Evolutionary conservation across 2,888 invertebrate genomes (phyloP).

Genomic region (Criorhina ranunculi): DNA sequence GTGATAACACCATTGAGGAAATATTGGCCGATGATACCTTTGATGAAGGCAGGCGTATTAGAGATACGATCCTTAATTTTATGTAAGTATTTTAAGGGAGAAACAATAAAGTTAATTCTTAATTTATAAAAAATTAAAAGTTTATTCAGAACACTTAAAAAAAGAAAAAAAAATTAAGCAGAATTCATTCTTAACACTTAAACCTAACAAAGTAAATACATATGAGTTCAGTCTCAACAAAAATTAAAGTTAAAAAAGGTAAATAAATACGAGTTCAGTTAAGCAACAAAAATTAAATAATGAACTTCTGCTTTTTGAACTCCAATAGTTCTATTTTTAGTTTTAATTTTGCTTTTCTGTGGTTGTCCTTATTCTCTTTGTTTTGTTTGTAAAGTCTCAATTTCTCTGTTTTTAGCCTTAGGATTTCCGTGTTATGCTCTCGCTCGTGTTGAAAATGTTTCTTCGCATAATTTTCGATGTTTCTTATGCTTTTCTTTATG

Average conservation of each 20-base stretch:
- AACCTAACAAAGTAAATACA: not conserved
- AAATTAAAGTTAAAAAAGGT: not conserved
- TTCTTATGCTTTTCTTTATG: not conserved
- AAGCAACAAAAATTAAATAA: not conserved
- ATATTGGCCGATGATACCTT: not conserved
- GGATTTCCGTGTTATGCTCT: not conserved
- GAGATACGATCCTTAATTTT: no score
- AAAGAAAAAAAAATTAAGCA: no score
- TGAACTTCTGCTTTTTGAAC: not conserved
- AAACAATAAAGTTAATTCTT: no score
- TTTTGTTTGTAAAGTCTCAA: slow-evolving; percentile 2
- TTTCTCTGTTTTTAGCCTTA: slow-evolving; percentile 5
- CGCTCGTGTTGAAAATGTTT: no score
- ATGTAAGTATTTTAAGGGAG: no score
- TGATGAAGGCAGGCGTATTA: slow-evolving; percentile 2
- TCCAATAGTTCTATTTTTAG: not conserved
- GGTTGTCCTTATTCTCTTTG: slow-evolving; percentile 1
- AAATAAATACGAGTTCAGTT: not conserved
- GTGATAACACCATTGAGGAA: not conserved
- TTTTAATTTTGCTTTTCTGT: slow-evolving; percentile 3
- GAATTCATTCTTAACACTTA: not conserved
- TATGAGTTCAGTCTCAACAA: not conserved
- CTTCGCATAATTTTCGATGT: not conserved
- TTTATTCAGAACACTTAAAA: no score
- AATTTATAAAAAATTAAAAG: no score